phyloP scores from a whole-genome alignment of 2,888 invertebrate species.

The Eupelmus urozonus region DNA sequence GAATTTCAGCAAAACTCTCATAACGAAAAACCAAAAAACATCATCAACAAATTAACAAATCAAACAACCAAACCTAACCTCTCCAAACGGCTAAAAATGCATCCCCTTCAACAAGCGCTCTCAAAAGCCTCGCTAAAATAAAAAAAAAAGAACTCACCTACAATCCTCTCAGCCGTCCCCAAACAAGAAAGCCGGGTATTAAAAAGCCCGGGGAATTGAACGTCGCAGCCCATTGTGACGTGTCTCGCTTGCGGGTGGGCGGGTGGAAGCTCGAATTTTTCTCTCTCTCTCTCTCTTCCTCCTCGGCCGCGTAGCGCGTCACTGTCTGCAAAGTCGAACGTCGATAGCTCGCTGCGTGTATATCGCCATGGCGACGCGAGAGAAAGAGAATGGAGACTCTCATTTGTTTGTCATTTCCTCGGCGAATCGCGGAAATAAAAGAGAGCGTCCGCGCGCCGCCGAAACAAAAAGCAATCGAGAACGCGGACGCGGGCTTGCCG shows the following conservation, averaged over 20 bases:
- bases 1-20: too few relatives aligned
- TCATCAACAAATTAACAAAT: too few relatives aligned
- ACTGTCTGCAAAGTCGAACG: constrained; percentile 58
- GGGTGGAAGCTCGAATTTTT: constrained; percentile 44
- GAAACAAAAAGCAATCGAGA: constrained; percentile 71
- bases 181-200: background rate
- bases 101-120: too few relatives aligned
- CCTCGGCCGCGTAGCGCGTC: constrained; percentile 34
- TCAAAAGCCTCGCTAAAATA: too few relatives aligned
- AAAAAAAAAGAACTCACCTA: too few relatives aligned
- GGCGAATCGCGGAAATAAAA: constrained; percentile 72
- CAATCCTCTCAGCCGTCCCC: too few relatives aligned
- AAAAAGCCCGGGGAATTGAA: constrained; percentile 43
- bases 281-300: background rate
- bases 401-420: constrained; percentile 77
- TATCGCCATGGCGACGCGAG: constrained; percentile 63
- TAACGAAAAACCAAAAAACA: too few relatives aligned
- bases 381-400: constrained; percentile 62
- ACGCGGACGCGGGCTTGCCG: constrained; percentile 53
- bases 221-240: constrained; percentile 31
- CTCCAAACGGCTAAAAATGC: too few relatives aligned
- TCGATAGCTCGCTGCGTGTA: constrained; percentile 48
- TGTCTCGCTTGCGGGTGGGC: too few relatives aligned
- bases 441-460: constrained; percentile 61
- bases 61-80: too few relatives aligned